A percentile compares a stretch with the other conserved stretches of the same genome.
phyloP scores from a whole-genome alignment of 2,888 invertebrate genomes.

The Drosophila merina region DNA sequence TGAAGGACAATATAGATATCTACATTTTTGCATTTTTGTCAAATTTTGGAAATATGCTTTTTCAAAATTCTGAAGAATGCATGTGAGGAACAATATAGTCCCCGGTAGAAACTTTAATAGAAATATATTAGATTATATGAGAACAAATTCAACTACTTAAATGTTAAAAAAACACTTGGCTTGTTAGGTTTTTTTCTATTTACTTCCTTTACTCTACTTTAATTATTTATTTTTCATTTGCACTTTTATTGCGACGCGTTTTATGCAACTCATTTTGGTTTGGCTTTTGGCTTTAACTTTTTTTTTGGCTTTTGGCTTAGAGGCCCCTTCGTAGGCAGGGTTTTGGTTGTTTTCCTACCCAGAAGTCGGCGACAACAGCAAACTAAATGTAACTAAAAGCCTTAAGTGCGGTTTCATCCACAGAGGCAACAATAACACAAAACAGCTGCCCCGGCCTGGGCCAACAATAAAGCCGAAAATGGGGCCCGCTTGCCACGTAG shows the following conservation, averaged over 20 bases:
- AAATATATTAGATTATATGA: too few relatives aligned
- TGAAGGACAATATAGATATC: too few relatives aligned
- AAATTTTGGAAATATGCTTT: too few relatives aligned
- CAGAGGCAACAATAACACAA: constrained; percentile 39
- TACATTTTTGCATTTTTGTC: too few relatives aligned
- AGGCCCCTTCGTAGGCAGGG: constrained; percentile 27
- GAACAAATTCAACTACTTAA: too few relatives aligned
- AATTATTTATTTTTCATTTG: constrained; percentile 37
- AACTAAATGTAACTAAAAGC: constrained; percentile 66
- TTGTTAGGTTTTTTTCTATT: constrained; percentile 21
- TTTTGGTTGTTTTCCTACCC: constrained; percentile 23
- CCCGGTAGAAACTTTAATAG: too few relatives aligned
- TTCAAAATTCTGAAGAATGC: too few relatives aligned
- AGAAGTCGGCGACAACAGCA: constrained; percentile 40
- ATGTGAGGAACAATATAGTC: too few relatives aligned
- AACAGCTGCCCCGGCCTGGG: constrained; percentile 19
- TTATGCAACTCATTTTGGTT: constrained; percentile 52
- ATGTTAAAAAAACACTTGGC: not conserved
- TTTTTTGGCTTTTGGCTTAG: constrained; percentile 39
- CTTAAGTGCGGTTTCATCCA: constrained; percentile 60
- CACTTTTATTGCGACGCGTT: constrained; percentile 33
- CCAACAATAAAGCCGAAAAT: constrained; percentile 52
- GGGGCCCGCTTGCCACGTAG: constrained; percentile 4
- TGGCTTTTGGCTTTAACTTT: constrained; percentile 18
- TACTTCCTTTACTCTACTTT: constrained; percentile 12